Base-by-base conservation (phyloP, 1,140 invertebrate genomes). In the Eriosoma lanigerum region DNA sequence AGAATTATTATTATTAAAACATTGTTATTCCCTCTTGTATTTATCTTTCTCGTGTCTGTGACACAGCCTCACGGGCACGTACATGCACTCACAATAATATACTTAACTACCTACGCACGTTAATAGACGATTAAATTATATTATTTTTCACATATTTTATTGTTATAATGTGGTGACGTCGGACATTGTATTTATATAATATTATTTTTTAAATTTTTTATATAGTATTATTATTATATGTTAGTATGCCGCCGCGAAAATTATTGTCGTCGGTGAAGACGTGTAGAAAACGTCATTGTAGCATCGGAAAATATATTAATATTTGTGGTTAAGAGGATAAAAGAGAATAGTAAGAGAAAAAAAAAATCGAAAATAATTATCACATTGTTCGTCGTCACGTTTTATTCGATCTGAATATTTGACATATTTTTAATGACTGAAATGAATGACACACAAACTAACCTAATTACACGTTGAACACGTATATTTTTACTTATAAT, bases 371-470 rank as follows among this genome's bases (percentile, higher is more conserved):
- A 72, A 72, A 72, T 72, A 72, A 72, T 72, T 52, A 52, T 52
- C 26, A 6, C 68, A 52, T 32, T 19, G 58, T 32, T 24, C 26
- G 17, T 26, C 68, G 68, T 72, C 68, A 72, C 68, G 68, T 72
- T 72, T 29, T 52, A 19, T 29, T 50, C 68, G 68, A 72, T 72
- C 68, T 72, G 68, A 72, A 72, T 72, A 72, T 72, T 72, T 72
- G 68, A 72, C 68, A 72, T 72, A 72, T 72, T 72, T 72, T 72
- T 72, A 72, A 52, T 29, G 15, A 68, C 21, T 48, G n/a, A n/a
- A n/a, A n/a, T 3, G 68, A 50, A 72, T 24, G 21, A 48, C 66
- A 68, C 44, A 29, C 46, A 52, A 50, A 52, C 3, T 72, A 72
- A 72, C 68, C 68, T 52, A 72, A 72, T 72, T 72, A 70, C 46